phyloP scores from a whole-genome alignment of 2,113 vertebrate genomes.

The Talpa occidentalis region DNA sequence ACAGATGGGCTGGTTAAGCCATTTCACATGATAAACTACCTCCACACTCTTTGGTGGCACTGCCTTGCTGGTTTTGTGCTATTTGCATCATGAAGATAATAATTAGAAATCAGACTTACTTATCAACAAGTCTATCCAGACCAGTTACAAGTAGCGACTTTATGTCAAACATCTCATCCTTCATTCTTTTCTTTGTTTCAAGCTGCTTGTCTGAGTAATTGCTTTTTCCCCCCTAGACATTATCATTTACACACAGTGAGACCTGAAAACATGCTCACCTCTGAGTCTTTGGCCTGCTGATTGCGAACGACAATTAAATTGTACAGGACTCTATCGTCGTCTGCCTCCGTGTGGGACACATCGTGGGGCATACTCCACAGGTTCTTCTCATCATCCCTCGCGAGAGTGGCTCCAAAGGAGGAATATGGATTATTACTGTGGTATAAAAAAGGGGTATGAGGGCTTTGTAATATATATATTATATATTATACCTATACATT shows the following conservation, averaged over 20 bases:
- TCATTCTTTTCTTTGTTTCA: background rate
- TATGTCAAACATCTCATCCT: background rate
- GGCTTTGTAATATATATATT: background rate
- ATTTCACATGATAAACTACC: background rate
- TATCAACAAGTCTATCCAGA: background rate
- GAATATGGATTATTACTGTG: constrained; percentile 83
- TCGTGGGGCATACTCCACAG: constrained; percentile 83
- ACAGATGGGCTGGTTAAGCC: background rate
- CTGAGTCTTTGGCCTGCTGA: constrained; percentile 88
- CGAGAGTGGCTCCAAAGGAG: constrained; percentile 87
- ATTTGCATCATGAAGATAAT: background rate
- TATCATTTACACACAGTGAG: no score
- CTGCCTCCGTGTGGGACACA: constrained; percentile 85
- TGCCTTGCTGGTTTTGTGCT: background rate
- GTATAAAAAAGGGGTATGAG: background rate
- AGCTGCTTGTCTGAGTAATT: background rate
- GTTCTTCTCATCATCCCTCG: constrained; percentile 86
- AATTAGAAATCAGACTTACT: background rate
- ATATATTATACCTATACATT: background rate
- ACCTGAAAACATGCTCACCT: constrained; percentile 85
- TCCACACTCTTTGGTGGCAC: background rate
- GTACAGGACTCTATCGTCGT: constrained; percentile 90
- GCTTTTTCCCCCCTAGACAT: background rate
- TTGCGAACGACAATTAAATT: constrained; percentile 92
- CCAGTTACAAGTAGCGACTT: background rate